phyloP scores from a whole-genome alignment of 2,797 vertebrate species.

The Myotis findleyi region DNA sequence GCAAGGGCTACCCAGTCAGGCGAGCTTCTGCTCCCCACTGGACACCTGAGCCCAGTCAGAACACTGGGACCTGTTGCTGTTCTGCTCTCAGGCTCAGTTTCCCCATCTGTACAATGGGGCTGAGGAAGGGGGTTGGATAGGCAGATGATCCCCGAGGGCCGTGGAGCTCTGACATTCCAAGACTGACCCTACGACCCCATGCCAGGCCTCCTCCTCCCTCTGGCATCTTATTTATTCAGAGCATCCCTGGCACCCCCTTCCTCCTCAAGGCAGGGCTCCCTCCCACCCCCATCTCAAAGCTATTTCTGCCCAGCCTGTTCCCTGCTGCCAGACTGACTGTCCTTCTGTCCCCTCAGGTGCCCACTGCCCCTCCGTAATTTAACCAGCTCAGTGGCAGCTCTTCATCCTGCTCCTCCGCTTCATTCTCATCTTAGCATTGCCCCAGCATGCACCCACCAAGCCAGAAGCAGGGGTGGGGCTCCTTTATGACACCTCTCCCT shows the following conservation, averaged over 20 bases:
- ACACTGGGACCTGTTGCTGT: background rate
- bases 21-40: accelerated
- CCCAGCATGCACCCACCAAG: background rate
- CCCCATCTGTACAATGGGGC: background rate
- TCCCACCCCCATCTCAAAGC: background rate
- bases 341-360: background rate
- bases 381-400: background rate
- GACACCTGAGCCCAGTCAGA: background rate
- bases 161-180: slow-evolving; percentile 37
- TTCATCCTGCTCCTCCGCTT: background rate
- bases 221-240: slow-evolving; percentile 59
- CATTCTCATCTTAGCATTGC: background rate
- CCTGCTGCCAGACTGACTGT: background rate
- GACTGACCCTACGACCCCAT: background rate
- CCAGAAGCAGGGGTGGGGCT: background rate
- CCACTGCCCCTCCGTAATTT: background rate
- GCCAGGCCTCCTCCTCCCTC: slow-evolving; percentile 46
- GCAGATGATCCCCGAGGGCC: background rate
- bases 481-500: background rate
- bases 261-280: background rate
- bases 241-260: background rate
- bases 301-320: background rate
- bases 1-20: background rate
- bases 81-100: background rate
- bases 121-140: background rate